Evolutionary conservation across 2,797 vertebrate genomes (phyloP).

Genomic region (Knipowitschia caucasica): DNA sequence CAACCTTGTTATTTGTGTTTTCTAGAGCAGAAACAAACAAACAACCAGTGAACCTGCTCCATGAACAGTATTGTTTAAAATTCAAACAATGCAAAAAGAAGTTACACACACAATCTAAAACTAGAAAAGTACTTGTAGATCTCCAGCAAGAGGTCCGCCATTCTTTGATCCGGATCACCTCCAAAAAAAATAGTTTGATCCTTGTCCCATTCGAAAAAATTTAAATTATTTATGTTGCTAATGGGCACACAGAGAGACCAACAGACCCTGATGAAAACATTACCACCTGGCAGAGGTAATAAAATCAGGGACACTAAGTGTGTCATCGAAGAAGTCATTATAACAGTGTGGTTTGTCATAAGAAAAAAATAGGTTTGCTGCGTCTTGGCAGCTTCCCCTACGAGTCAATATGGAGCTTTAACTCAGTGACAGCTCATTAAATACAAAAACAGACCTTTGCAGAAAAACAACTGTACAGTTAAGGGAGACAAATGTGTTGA

Average conservation of each 20-base stretch:
- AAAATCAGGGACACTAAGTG: conserved; percentile 32
- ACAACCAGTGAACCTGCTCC: conserved; percentile 27
- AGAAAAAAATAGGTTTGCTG: conserved; percentile 56
- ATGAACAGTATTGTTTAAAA: conserved; percentile 32
- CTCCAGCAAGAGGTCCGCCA: no score
- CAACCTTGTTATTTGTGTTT: conserved; percentile 19
- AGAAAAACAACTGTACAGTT: conserved; percentile 39
- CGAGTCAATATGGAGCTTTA: conserved; percentile 60
- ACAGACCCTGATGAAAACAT: no score
- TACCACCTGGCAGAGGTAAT: conserved; percentile 22
- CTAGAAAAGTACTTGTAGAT: no score
- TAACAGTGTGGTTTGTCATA: conserved; percentile 62
- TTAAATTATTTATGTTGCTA: no score
- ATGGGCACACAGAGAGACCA: no score
- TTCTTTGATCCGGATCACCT: no score
- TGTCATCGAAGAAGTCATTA: conserved; percentile 46
- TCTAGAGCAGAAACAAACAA: conserved; percentile 27
- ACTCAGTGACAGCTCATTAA: conserved; percentile 67
- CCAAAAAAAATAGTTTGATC: no score
- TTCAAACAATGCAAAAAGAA: conserved; percentile 6
- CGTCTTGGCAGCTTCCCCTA: conserved; percentile 49
- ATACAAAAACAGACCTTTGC: conserved; percentile 56
- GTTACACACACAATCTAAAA: no score
- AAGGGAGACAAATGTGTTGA: conserved; percentile 44
- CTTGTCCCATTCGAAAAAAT: no score